A percentile compares a stretch with the other conserved stretches of the same genome.
Evolutionary conservation across 2,797 vertebrate genomes (phyloP).

Genomic region (Manis javanica): DNA sequence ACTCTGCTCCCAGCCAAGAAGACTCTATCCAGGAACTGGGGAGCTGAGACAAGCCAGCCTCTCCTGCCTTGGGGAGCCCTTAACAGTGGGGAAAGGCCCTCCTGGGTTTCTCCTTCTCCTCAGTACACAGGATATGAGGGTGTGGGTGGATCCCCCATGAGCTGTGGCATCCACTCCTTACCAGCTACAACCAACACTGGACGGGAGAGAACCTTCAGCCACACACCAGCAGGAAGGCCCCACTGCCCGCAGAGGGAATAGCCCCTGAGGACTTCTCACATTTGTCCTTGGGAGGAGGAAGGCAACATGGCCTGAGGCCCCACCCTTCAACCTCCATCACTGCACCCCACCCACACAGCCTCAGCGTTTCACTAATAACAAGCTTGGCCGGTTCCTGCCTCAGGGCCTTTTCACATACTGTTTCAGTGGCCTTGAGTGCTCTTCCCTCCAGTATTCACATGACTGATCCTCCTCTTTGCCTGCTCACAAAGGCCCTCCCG

Average conservation of each 20-base stretch:
- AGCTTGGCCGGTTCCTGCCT: not conserved
- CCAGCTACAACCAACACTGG: not conserved
- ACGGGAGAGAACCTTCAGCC: not conserved
- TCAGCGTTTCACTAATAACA: not conserved
- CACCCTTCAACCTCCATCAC: not conserved
- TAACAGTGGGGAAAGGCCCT: accelerated
- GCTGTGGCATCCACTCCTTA: not conserved
- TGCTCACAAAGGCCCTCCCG: not conserved
- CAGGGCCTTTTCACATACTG: conserved; percentile 13
- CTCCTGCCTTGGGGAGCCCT: not conserved
- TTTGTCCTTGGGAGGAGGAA: not conserved
- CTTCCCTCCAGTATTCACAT: not conserved
- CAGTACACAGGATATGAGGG: not conserved
- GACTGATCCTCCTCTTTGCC: not conserved
- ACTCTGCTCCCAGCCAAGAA: not conserved
- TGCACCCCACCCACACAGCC: not conserved
- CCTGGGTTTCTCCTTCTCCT: not conserved
- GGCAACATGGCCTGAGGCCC: not conserved
- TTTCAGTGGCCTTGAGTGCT: not conserved
- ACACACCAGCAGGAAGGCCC: not conserved
- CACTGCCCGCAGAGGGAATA: not conserved
- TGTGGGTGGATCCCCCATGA: not conserved
- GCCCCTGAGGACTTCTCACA: not conserved
- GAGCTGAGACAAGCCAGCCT: not conserved
- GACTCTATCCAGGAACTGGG: not conserved